Evolutionary conservation across 2,113 vertebrate genomes (phyloP).

Genomic region (Plecotus auritus): DNA sequence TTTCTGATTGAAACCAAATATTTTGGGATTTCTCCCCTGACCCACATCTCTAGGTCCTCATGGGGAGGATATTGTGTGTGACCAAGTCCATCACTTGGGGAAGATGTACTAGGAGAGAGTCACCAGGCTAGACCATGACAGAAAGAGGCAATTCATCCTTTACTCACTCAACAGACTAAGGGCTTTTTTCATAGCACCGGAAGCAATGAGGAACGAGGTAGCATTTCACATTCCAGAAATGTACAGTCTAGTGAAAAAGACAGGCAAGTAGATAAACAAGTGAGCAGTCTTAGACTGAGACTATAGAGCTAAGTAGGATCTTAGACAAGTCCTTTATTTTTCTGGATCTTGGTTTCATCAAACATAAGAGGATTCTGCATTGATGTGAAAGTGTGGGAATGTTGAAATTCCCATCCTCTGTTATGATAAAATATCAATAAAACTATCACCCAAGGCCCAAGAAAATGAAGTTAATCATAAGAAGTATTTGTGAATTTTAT

Average conservation of each 20-base stretch:
- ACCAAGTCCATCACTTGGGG: not conserved
- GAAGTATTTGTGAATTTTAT: not conserved
- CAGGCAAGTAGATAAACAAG: not conserved
- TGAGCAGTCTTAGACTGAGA: not conserved
- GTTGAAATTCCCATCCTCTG: not conserved
- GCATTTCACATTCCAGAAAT: not conserved
- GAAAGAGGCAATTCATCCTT: not conserved
- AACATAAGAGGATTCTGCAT: not conserved
- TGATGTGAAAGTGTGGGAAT: not conserved
- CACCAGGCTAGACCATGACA: not conserved
- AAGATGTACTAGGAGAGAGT: not conserved
- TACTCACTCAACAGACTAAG: conserved; percentile 7
- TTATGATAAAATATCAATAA: not conserved
- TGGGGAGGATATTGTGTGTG: not conserved
- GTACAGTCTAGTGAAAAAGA: not conserved
- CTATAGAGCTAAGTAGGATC: not conserved
- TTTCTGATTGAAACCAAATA: not conserved
- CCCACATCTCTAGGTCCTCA: not conserved
- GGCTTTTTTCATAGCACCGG: not conserved
- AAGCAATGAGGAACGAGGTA: not conserved
- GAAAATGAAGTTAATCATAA: not conserved
- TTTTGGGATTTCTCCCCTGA: not conserved
- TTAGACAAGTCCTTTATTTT: not conserved
- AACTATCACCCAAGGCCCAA: not conserved
- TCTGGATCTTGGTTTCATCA: not conserved